These are phyloP conservation scores for Mechanitis mazaeus DNA, from an alignment of 2,888 invertebrate species.

Conservation along the genomic window DNA sequence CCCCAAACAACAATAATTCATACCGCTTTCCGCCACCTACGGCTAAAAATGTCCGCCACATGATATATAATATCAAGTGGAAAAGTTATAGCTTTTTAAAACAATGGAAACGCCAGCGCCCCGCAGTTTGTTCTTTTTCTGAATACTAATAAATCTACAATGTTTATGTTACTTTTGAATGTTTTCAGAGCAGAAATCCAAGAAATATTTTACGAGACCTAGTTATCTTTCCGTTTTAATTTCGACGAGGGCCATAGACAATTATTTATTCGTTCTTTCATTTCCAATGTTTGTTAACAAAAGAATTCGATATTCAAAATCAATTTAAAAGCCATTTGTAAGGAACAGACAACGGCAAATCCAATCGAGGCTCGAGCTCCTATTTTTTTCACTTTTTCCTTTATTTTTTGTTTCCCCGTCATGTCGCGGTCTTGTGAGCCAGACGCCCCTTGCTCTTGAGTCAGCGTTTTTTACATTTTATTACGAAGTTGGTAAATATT, in stretches of 20 bases:
- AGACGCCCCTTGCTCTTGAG: slow-evolving; percentile 73
- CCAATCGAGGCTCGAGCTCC: slow-evolving; percentile 65
- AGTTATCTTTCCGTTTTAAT: slow-evolving; percentile 13
- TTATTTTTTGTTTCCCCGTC: slow-evolving; percentile 61
- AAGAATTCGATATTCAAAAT: slow-evolving; percentile 64
- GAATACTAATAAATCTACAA: slow-evolving; percentile 43
- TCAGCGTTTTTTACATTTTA: slow-evolving; percentile 72
- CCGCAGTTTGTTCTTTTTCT: slow-evolving; percentile 50
- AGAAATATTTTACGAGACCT: slow-evolving; percentile 13
- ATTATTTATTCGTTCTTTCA: slow-evolving; percentile 17
- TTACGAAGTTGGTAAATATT: slow-evolving; percentile 73
- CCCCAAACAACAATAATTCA: slow-evolving; percentile 76
- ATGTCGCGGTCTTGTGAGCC: slow-evolving; percentile 71
- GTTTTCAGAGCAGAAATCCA: slow-evolving; percentile 32
- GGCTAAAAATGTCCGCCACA: slow-evolving; percentile 74
- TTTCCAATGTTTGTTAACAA: slow-evolving; percentile 48
- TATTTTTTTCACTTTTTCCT: slow-evolving; percentile 56
- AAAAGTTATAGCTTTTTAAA: slow-evolving; percentile 73
- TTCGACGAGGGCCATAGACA: slow-evolving; percentile 13
- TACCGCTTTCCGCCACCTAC: slow-evolving; percentile 75
- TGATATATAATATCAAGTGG: slow-evolving; percentile 74
- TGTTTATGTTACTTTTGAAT: slow-evolving; percentile 29
- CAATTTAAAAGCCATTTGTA: slow-evolving; percentile 74
- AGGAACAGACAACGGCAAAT: slow-evolving; percentile 73
- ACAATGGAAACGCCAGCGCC: slow-evolving; percentile 61